Evolutionary conservation across 1,140 invertebrate genomes (phyloP).

Genomic region (Trigoniulus corallinus): DNA sequence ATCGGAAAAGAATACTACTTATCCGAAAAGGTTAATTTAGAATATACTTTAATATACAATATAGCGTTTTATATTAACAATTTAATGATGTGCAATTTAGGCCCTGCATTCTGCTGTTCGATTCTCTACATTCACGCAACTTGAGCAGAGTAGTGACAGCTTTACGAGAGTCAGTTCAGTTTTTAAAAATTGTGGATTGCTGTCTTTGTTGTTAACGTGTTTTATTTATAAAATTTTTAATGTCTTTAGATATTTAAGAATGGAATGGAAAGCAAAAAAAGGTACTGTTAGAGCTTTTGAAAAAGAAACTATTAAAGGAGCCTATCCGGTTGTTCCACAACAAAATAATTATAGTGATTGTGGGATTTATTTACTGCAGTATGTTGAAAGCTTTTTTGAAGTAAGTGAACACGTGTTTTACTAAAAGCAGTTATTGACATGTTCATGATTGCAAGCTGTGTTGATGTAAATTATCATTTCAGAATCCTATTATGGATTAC

Average conservation of each 20-base stretch:
- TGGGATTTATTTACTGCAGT: slow-evolving; percentile 86
- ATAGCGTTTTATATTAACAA: too few species aligned
- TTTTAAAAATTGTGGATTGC: neutral
- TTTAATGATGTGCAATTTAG: too few species aligned
- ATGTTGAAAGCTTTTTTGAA: slow-evolving; percentile 84
- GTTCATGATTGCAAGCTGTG: too few species aligned
- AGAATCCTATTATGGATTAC: slow-evolving; percentile 28
- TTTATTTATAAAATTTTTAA: too few species aligned
- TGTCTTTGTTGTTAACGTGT: slow-evolving; percentile 1
- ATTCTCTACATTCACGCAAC: slow-evolving; percentile 68
- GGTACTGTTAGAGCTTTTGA: slow-evolving; percentile 45
- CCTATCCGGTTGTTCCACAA: slow-evolving; percentile 75
- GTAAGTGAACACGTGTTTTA: too few species aligned
- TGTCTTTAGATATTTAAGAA: slow-evolving; percentile 49
- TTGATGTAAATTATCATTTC: too few species aligned
- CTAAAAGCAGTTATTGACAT: neutral
- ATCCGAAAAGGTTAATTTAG: neutral
- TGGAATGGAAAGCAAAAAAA: slow-evolving; percentile 67
- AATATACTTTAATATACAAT: neutral
- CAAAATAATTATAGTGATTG: slow-evolving; percentile 96
- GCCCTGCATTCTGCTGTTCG: slow-evolving; percentile 87
- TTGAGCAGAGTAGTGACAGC: slow-evolving; percentile 56
- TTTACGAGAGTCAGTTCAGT: slow-evolving; percentile 26
- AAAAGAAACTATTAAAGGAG: slow-evolving; percentile 64
- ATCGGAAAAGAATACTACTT: too few species aligned